Percentiles rank a stretch among this genome's conserved stretches.
Evolutionary conservation across 2,113 vertebrate genomes (phyloP).

Genomic region (Condylura cristata): DNA sequence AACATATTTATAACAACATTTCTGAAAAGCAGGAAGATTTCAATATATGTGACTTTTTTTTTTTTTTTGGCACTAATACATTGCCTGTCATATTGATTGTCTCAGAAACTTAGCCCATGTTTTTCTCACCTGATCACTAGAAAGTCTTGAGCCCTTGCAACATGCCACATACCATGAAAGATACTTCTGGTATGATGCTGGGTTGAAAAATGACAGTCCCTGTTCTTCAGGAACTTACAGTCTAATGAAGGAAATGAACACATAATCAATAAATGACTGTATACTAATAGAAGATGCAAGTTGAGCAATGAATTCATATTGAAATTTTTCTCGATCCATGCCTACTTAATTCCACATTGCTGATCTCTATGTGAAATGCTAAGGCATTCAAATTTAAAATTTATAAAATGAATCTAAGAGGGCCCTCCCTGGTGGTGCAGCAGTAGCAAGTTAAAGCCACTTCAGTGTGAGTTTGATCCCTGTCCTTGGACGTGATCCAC

Average conservation of each 20-base stretch:
- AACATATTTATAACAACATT: background rate
- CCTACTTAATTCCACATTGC: background rate
- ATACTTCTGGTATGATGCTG: background rate
- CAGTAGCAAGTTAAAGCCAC: too few species aligned
- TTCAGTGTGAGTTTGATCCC: too few species aligned
- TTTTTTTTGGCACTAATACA: background rate
- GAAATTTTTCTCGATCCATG: background rate
- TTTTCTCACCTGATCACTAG: background rate
- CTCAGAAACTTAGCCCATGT: background rate
- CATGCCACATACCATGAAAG: background rate
- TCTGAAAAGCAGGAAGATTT: background rate
- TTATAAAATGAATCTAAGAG: background rate
- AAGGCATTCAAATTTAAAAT: background rate
- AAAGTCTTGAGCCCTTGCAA: background rate
- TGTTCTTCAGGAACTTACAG: background rate
- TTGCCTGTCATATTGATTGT: background rate
- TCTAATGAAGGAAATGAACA: background rate
- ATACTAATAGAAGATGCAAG: background rate
- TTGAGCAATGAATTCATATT: background rate
- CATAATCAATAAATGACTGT: background rate
- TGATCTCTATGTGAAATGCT: background rate
- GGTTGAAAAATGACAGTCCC: background rate
- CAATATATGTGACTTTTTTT: background rate
- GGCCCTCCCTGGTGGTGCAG: too few species aligned
- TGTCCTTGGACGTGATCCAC: too few species aligned